Conservation (phyloP, 2,888 invertebrate genomes). For the Chrysotoxum bicinctum region DNA sequence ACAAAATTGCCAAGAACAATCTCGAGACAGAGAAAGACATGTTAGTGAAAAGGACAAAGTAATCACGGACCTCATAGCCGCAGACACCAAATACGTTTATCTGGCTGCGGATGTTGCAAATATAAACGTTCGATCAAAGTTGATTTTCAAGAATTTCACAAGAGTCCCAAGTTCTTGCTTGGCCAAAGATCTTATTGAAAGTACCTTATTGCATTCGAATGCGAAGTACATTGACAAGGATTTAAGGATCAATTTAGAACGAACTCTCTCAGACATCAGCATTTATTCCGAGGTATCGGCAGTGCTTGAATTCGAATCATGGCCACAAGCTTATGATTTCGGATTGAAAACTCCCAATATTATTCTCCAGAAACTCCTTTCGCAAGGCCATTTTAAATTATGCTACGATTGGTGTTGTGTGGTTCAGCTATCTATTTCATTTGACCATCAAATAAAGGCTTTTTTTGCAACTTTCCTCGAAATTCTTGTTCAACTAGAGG, state of each 20-base stretch:
- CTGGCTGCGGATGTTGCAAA: conserved; percentile 76
- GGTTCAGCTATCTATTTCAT: conserved; percentile 79
- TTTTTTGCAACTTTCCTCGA: conserved; percentile 77
- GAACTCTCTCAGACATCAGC: conserved; percentile 85
- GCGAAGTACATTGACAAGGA: conserved; percentile 79
- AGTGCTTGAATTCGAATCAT: conserved; percentile 83
- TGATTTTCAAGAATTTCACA: conserved; percentile 78
- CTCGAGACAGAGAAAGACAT: conserved; percentile 6
- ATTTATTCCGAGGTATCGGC: conserved; percentile 85
- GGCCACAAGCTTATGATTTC: conserved; percentile 84
- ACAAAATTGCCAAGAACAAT: conserved; percentile 43
- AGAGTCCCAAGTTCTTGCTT: conserved; percentile 78
- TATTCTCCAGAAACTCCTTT: conserved; percentile 78
- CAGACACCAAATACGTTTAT: conserved; percentile 76
- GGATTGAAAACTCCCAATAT: conserved; percentile 78
- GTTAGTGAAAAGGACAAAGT: conserved; percentile 75
- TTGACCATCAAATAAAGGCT: conserved; percentile 78
- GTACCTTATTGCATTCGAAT: conserved; percentile 82
- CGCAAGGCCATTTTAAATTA: conserved; percentile 81
- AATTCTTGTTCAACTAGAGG: conserved; percentile 76
- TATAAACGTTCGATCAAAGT: conserved; percentile 75
- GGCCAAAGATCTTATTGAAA: conserved; percentile 79
- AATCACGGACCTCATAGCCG: conserved; percentile 75
- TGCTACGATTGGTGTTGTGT: conserved; percentile 88
- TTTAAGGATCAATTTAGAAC: conserved; percentile 81